Percentiles rank a stretch among this genome's conserved stretches.
Conservation (phyloP, 2,888 invertebrate genomes). For the Epinotia brunnichana region DNA sequence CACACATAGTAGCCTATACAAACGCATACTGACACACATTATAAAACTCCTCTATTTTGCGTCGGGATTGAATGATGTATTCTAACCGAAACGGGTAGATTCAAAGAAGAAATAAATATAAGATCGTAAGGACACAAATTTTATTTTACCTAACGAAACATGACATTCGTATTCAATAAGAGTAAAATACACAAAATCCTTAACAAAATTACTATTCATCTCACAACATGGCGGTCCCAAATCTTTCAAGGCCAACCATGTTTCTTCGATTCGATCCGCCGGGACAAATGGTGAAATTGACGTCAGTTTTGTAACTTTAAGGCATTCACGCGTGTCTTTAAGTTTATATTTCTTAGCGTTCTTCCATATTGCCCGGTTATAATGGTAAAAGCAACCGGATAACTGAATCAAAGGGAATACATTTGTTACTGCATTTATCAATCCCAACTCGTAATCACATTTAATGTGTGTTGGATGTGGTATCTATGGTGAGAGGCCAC, state of each 20-base stretch:
- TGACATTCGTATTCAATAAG: too few species aligned
- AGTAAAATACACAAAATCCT: not conserved
- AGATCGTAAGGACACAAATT: not conserved
- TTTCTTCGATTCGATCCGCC: not conserved
- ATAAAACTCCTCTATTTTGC: too few species aligned
- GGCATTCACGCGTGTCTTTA: conserved; percentile 12
- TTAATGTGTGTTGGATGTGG: too few species aligned
- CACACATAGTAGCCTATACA: too few species aligned
- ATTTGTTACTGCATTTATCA: conserved; percentile 20
- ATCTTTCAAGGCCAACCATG: conserved; percentile 3
- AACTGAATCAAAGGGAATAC: conserved; percentile 7
- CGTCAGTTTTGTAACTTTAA: not conserved
- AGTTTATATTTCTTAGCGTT: conserved; percentile 8
- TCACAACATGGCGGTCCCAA: not conserved
- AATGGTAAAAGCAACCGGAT: conserved; percentile 1
- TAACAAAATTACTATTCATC: conserved; percentile 14
- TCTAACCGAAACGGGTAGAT: not conserved
- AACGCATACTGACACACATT: too few species aligned
- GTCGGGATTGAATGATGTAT: too few species aligned
- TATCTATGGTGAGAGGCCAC: too few species aligned
- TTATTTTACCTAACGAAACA: conserved; percentile 9
- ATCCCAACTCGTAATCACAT: conserved; percentile 13
- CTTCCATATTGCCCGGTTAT: conserved; percentile 11
- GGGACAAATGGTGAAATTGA: conserved; percentile 4
- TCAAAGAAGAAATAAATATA: conserved; percentile 3